Conservation (phyloP, 2,888 invertebrate species). For the Parochlus steinenii region DNA sequence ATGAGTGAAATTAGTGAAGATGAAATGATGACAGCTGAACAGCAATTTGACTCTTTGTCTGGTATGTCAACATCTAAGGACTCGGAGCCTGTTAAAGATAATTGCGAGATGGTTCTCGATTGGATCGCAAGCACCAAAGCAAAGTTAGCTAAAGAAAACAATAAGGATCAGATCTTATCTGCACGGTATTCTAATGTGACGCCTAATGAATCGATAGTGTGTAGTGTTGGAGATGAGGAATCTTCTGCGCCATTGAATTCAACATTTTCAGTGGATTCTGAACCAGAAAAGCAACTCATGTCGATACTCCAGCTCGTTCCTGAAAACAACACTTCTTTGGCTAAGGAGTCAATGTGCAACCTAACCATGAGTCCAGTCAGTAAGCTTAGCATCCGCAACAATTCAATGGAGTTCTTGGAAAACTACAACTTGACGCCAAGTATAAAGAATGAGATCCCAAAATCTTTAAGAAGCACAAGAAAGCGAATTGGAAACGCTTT, state of each 20-base stretch:
- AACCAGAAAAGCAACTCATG: too few relatives aligned
- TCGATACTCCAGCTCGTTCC: constrained; percentile 1
- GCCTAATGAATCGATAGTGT: constrained; percentile 5
- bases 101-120: too few relatives aligned
- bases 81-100: too few relatives aligned
- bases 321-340: background rate
- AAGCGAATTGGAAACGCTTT: constrained; percentile 7
- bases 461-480: constrained; percentile 10
- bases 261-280: constrained; percentile 4
- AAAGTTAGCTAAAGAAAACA: background rate
- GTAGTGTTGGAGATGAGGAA: background rate
- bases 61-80: too few relatives aligned
- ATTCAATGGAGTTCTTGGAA: constrained; percentile 1
- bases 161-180: constrained; percentile 1
- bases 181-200: constrained; percentile 11
- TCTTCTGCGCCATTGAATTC: background rate
- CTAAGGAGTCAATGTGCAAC: background rate
- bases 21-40: background rate
- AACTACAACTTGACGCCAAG: constrained; percentile 1
- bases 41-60: background rate
- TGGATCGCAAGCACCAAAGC: background rate
- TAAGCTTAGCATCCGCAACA: constrained; percentile 3
- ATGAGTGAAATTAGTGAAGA: background rate
- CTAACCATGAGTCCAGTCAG: constrained; percentile 7
- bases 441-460: background rate